Conservation (phyloP, 2,113 vertebrate genomes). For the Pygathrix nemaeus region DNA sequence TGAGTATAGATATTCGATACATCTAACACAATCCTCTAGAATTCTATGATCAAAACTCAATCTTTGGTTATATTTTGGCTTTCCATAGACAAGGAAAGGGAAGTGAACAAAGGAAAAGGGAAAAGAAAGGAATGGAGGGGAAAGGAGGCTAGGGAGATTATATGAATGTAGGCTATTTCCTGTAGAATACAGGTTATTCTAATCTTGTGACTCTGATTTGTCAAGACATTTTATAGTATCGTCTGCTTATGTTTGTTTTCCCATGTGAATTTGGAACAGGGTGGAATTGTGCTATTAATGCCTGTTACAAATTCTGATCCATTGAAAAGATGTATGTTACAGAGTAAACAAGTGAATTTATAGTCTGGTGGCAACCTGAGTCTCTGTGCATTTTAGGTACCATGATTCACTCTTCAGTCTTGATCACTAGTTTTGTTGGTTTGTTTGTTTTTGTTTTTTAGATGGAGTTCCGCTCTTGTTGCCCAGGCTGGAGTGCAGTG, state of each 20-base stretch:
- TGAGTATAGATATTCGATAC: neutral
- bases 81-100: neutral
- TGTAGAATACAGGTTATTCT: neutral
- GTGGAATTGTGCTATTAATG: neutral
- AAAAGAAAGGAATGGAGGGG: neutral
- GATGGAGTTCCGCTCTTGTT: neutral
- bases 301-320: neutral
- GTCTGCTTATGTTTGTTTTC: neutral
- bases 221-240: neutral
- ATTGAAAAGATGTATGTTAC: neutral
- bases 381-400: neutral
- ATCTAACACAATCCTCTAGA: neutral
- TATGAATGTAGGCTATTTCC: neutral
- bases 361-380: neutral
- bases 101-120: neutral
- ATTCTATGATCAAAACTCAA: neutral
- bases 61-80: neutral
- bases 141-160: neutral
- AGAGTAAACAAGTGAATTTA: neutral
- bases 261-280: neutral
- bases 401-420: neutral
- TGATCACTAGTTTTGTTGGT: neutral
- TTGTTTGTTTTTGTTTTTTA: neutral
- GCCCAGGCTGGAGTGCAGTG: too few species aligned
- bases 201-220: neutral